Percentiles rank a stretch among this genome's conserved stretches.
phyloP scores from a whole-genome alignment of 2,888 invertebrate genomes.

The Thysanoteuthis rhombus region DNA sequence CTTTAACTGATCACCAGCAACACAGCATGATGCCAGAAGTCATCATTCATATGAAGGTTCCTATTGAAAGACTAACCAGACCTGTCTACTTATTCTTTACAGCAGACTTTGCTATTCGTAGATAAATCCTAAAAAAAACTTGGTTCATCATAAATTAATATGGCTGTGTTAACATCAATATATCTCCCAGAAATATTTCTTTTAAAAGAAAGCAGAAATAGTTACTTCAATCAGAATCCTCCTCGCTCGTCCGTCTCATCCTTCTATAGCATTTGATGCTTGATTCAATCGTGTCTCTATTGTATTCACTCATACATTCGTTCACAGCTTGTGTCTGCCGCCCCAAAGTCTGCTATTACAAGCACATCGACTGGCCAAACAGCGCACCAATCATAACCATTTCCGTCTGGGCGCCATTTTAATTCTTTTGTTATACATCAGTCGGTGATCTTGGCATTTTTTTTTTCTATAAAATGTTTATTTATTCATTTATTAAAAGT shows the following conservation, averaged over 20 bases:
- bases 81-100: too few relatives aligned
- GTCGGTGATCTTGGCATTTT: not conserved
- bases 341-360: not conserved
- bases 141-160: too few relatives aligned
- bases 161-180: too few relatives aligned
- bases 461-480: not conserved
- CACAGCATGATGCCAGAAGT: too few relatives aligned
- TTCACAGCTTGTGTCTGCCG: not conserved
- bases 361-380: not conserved
- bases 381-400: not conserved
- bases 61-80: too few relatives aligned
- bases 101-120: too few relatives aligned
- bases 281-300: not conserved
- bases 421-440: not conserved
- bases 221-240: not conserved
- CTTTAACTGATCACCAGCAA: too few relatives aligned
- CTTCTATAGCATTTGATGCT: not conserved
- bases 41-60: too few relatives aligned
- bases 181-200: too few relatives aligned
- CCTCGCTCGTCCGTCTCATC: not conserved
- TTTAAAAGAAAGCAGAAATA: not conserved
- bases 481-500: not conserved
- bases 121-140: too few relatives aligned
- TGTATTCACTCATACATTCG: not conserved
- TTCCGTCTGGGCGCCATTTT: not conserved